Evolutionary conservation across 2,888 invertebrate species (phyloP).

Genomic region (Dynastes hyllus): DNA sequence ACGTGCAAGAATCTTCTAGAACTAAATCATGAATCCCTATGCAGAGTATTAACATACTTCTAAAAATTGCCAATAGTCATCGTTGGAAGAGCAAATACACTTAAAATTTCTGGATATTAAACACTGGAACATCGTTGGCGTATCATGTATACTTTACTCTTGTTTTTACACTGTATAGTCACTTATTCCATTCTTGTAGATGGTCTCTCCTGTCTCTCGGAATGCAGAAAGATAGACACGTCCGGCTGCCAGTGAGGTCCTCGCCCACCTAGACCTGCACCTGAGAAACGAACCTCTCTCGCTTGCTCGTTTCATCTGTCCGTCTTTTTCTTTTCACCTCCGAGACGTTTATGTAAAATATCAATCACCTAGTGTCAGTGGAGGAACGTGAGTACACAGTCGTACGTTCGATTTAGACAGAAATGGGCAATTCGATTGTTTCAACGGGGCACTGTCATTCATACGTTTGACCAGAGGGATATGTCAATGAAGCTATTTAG

Average conservation of each 20-base stretch:
- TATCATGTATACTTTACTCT: slow-evolving; percentile 27
- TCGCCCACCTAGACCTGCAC: slow-evolving; percentile 58
- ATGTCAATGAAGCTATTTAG: slow-evolving; percentile 15
- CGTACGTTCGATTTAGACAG: slow-evolving; percentile 50
- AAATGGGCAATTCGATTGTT: slow-evolving; percentile 51
- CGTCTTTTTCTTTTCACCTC: slow-evolving; percentile 49
- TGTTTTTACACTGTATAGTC: slow-evolving; percentile 26
- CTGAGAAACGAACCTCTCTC: slow-evolving; percentile 53
- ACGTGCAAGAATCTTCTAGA: background rate
- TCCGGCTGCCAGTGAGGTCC: slow-evolving; percentile 58
- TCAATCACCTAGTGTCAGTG: slow-evolving; percentile 56
- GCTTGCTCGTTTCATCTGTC: slow-evolving; percentile 1
- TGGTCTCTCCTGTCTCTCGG: slow-evolving; percentile 45
- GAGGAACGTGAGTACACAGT: slow-evolving; percentile 53
- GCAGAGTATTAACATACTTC: background rate
- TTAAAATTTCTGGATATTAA: background rate
- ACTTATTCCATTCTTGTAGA: slow-evolving; percentile 39
- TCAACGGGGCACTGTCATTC: slow-evolving; percentile 43
- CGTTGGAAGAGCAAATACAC: background rate
- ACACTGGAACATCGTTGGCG: background rate
- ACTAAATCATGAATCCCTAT: too few species aligned
- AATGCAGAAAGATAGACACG: slow-evolving; percentile 57
- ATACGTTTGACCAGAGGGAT: slow-evolving; percentile 38
- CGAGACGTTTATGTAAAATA: slow-evolving; percentile 58
- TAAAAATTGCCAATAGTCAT: background rate